These are phyloP conservation scores for Heliconius cydno DNA, from an alignment of 2,888 invertebrate species.

Conservation along the genomic window DNA sequence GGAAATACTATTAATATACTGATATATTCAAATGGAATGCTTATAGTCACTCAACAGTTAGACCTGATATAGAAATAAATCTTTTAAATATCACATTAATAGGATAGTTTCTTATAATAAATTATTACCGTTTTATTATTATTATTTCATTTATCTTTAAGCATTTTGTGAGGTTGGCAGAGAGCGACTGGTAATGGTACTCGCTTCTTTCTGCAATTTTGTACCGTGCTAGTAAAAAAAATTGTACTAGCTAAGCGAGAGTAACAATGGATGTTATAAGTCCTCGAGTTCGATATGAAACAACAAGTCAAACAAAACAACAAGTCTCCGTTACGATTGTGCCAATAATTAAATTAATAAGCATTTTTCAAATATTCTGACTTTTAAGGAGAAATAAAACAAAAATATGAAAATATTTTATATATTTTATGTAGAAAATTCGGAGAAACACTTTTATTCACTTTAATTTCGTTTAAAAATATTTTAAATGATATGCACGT, in stretches of 20 bases:
- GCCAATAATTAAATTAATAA: neutral
- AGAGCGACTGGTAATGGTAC: neutral
- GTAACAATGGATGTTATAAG: neutral
- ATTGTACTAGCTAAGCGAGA: too few species aligned
- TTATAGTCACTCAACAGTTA: conserved; percentile 10
- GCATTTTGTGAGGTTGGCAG: neutral
- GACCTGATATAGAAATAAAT: neutral
- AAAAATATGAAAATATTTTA: neutral
- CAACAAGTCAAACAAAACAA: neutral
- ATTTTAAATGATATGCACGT: neutral
- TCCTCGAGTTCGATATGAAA: neutral
- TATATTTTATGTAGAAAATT: neutral
- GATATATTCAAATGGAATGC: conserved; percentile 27
- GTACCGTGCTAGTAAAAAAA: neutral
- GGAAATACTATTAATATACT: conserved; percentile 32
- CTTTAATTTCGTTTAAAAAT: neutral
- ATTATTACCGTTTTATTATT: neutral
- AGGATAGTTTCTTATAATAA: neutral
- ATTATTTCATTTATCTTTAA: neutral
- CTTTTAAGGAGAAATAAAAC: neutral
- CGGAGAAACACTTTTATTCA: neutral
- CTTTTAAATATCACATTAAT: neutral
- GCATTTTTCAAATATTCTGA: neutral
- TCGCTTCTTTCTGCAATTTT: neutral
- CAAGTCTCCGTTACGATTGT: neutral